These are phyloP conservation scores for Achroia grisella DNA, from an alignment of 1,140 invertebrate genomes.

Conservation along the genomic window DNA sequence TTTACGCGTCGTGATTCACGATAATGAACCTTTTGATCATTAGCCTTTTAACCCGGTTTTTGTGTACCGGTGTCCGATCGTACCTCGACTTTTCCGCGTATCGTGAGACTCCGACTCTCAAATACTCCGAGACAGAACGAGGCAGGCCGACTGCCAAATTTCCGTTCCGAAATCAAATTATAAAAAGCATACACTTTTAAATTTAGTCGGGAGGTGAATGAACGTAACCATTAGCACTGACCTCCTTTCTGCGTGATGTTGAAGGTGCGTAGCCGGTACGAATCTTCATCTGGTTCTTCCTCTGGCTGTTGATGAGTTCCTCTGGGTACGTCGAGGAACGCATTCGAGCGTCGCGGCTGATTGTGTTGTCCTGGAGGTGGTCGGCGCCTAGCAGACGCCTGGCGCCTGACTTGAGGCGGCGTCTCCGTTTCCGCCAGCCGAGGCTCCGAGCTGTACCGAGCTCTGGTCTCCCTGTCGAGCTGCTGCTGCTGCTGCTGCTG, in stretches of 20 bases:
- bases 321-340: constrained; percentile 87
- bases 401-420: constrained; percentile 70
- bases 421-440: constrained; percentile 74
- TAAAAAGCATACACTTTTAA: constrained; percentile 44
- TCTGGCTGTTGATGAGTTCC: constrained; percentile 58
- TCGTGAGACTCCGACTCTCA: constrained; percentile 17
- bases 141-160: constrained; percentile 47
- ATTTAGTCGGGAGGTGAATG: constrained; percentile 56
- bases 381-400: constrained; percentile 71
- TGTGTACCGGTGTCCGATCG: constrained; percentile 5
- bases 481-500: constrained; percentile 71
- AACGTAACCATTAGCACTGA: constrained; percentile 62
- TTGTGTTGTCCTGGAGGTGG: constrained; percentile 52
- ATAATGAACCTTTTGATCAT: constrained; percentile 26
- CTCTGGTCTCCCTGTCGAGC: constrained; percentile 60
- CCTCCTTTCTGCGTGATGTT: constrained; percentile 92
- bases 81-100: constrained; percentile 17
- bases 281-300: constrained; percentile 84
- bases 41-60: constrained; percentile 22
- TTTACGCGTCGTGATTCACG: constrained; percentile 39
- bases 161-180: constrained; percentile 32
- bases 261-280: constrained; percentile 90
- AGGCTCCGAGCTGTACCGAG: constrained; percentile 76
- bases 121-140: constrained; percentile 16
- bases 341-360: constrained; percentile 76